Evolutionary conservation across 2,797 vertebrate species (phyloP).

Genomic region (Pseudotriccus pelzelni): DNA sequence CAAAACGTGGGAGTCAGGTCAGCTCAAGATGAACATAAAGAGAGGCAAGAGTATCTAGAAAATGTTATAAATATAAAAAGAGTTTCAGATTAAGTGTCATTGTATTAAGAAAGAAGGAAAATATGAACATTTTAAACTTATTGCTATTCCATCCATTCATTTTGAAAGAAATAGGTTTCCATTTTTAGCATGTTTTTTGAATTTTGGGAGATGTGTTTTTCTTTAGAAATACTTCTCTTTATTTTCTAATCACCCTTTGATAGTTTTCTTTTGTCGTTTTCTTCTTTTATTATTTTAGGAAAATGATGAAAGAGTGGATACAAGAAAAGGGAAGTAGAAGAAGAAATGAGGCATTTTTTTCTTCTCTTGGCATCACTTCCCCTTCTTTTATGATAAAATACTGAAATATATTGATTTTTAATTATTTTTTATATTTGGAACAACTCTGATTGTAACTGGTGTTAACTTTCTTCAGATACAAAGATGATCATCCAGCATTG

Average conservation of each 20-base stretch:
- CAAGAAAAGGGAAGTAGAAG: not conserved
- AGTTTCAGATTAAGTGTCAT: not conserved
- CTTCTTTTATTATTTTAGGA: not conserved
- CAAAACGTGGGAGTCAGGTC: not conserved
- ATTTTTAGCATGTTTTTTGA: not conserved
- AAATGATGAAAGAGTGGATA: not conserved
- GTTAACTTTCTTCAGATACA: not conserved
- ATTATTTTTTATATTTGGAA: not conserved
- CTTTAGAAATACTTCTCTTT: not conserved
- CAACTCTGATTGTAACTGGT: not conserved
- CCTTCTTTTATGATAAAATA: not conserved
- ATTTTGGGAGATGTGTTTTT: not conserved
- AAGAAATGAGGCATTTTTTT: not conserved
- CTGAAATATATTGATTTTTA: not conserved
- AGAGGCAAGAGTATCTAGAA: not conserved
- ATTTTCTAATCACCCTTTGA: not conserved
- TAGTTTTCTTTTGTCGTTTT: not conserved
- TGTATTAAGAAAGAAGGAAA: not conserved
- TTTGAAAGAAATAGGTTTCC: not conserved
- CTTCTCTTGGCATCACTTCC: not conserved
- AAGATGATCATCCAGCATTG: not conserved
- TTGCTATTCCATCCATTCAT: not conserved
- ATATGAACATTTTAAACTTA: not conserved
- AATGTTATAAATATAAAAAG: not conserved
- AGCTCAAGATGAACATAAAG: not conserved